phyloP scores from a whole-genome alignment of 2,113 vertebrate genomes.

The Notarius lentiginosus region DNA sequence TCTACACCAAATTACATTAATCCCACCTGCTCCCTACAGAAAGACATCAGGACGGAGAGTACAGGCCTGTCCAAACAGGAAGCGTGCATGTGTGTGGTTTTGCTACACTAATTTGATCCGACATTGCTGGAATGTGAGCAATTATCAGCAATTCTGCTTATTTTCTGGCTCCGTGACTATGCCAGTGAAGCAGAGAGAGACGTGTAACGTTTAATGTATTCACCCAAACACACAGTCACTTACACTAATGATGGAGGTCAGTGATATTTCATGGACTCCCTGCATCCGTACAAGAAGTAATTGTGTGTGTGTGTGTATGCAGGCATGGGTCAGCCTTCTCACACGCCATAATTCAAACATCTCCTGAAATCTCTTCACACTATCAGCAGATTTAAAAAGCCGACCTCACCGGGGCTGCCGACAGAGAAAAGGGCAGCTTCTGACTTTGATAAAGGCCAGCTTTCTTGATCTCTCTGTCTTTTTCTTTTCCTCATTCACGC shows the following conservation, averaged over 20 bases:
- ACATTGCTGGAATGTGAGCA: constrained; percentile 55
- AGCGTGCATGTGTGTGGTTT: constrained; percentile 43
- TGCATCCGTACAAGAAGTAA: constrained; percentile 22
- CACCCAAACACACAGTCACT: constrained; percentile 31
- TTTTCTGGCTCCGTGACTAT: constrained; percentile 40
- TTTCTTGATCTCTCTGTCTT: constrained; percentile 31
- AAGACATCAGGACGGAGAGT: neutral
- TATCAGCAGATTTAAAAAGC: constrained; percentile 57
- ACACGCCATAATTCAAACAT: constrained; percentile 52
- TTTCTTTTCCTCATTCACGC: constrained; percentile 35
- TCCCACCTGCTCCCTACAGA: neutral
- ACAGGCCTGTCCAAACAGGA: neutral
- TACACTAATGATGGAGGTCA: constrained; percentile 55
- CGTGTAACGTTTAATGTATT: constrained; percentile 18
- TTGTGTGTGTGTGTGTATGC: constrained; percentile 4
- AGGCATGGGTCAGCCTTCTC: constrained; percentile 53
- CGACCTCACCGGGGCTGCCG: constrained; percentile 54
- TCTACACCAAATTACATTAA: neutral
- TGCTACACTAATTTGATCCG: constrained; percentile 56
- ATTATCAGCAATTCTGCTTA: constrained; percentile 56
- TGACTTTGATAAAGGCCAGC: constrained; percentile 75
- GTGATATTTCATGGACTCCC: constrained; percentile 13
- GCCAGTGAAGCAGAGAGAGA: constrained; percentile 35
- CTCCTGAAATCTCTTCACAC: constrained; percentile 36
- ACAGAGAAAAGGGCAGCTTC: constrained; percentile 66